phyloP scores from a whole-genome alignment of 2,797 vertebrate genomes.

The Poecilia picta region DNA sequence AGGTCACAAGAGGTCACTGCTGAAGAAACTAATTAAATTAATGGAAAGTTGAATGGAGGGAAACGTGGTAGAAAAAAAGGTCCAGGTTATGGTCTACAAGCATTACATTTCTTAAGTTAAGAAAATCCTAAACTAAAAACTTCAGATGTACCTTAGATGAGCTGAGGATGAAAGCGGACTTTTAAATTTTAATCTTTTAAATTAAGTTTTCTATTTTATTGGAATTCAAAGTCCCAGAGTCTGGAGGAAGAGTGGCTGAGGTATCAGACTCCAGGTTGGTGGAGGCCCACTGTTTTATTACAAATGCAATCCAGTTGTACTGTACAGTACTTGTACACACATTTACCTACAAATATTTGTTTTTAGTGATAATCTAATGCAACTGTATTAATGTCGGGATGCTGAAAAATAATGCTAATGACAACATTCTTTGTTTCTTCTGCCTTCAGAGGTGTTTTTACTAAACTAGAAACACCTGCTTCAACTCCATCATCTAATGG shows the following conservation, averaged over 20 bases:
- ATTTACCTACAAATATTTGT: background rate
- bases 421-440: slow-evolving; percentile 8
- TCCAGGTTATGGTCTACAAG: background rate
- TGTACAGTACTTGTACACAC: background rate
- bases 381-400: background rate
- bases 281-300: background rate
- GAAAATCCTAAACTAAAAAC: background rate
- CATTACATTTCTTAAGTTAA: background rate
- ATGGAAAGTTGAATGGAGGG: background rate
- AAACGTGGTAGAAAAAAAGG: background rate
- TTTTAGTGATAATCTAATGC: background rate
- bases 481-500: slow-evolving; percentile 61
- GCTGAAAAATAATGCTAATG: slow-evolving; percentile 4
- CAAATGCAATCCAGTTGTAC: background rate
- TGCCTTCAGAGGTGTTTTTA: slow-evolving; percentile 76
- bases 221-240: background rate
- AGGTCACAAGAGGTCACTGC: background rate
- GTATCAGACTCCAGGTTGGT: background rate
- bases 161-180: background rate
- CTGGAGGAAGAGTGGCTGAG: background rate
- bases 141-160: background rate
- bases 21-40: background rate
- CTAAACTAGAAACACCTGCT: slow-evolving; percentile 69
- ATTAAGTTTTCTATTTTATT: background rate
- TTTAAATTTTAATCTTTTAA: background rate